Evolutionary conservation across 2,888 invertebrate genomes (phyloP).

Genomic region (Cheilosia vulpina): DNA sequence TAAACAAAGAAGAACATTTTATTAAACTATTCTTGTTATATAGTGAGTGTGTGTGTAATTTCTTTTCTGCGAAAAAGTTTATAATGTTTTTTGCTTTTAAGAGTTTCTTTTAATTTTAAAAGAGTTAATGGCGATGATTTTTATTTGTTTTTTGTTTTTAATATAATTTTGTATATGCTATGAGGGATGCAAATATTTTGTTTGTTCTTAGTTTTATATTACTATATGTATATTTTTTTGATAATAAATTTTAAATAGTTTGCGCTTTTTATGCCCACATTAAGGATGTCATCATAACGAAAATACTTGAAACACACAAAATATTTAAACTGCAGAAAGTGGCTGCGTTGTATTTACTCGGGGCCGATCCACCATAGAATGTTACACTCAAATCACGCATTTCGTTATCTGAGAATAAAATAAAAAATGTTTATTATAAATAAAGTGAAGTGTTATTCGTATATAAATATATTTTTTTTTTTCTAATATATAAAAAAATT

Average conservation of each 20-base stretch:
- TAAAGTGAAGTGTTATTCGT: background rate
- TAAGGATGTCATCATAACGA: conserved; percentile 33
- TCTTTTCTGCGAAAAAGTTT: conserved; percentile 40
- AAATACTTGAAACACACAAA: conserved; percentile 42
- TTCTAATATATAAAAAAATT: too few relatives aligned
- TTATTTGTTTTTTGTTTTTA: conserved; percentile 29
- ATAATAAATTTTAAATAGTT: conserved; percentile 15
- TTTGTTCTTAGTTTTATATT: conserved; percentile 36
- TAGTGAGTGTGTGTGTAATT: conserved; percentile 39
- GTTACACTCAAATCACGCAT: conserved; percentile 84
- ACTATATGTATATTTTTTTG: conserved; percentile 17
- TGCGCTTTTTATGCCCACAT: conserved; percentile 39
- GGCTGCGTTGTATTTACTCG: conserved; percentile 32
- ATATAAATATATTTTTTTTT: too few relatives aligned
- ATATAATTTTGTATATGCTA: conserved; percentile 46
- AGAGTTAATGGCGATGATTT: conserved; percentile 58
- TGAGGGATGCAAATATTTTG: conserved; percentile 63
- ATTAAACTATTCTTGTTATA: conserved; percentile 55
- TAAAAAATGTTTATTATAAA: background rate
- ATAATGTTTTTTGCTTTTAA: conserved; percentile 20
- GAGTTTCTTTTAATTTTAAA: background rate
- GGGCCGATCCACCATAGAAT: conserved; percentile 81
- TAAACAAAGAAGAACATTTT: conserved; percentile 30
- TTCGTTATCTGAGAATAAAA: conserved; percentile 81
- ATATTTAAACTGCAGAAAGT: conserved; percentile 31